These are phyloP conservation scores for Vulpes ferrilata DNA, from an alignment of 2,113 vertebrate species.

Conservation along the genomic window DNA sequence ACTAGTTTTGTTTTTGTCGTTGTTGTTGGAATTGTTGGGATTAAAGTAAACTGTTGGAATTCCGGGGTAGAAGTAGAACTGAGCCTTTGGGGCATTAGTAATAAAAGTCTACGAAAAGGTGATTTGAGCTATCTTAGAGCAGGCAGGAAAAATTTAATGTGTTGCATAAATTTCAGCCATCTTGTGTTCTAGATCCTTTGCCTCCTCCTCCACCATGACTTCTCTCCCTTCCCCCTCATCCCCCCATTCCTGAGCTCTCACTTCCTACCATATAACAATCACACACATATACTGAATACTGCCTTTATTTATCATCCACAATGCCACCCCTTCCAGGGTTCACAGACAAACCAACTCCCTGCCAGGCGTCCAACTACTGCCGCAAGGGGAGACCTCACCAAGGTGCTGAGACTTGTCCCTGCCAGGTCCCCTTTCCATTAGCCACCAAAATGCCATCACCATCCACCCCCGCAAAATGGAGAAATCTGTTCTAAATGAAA, in stretches of 20 bases:
- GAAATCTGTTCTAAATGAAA: background rate
- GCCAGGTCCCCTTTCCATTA: background rate
- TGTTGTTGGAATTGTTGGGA: too few species aligned
- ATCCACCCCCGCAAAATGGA: background rate
- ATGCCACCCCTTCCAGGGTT: background rate
- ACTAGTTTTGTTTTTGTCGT: background rate
- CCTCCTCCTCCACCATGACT: background rate
- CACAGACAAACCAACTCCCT: background rate
- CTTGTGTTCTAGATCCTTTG: too few species aligned
- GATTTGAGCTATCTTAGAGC: background rate
- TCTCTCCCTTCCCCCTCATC: too few species aligned
- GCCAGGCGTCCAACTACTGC: background rate
- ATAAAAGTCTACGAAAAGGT: background rate
- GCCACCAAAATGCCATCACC: background rate
- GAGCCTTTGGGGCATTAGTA: background rate
- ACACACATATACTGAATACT: background rate
- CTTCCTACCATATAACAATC: background rate
- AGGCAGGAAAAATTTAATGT: background rate
- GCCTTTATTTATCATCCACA: background rate
- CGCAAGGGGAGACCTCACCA: background rate
- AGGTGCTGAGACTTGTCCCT: background rate
- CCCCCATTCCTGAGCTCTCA: background rate
- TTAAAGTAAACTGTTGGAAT: background rate
- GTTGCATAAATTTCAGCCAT: background rate
- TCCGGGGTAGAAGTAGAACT: background rate